A percentile compares a stretch with the other conserved stretches of the same genome.
phyloP scores from a whole-genome alignment of 1,140 invertebrate genomes.

The Capitella teleta region DNA sequence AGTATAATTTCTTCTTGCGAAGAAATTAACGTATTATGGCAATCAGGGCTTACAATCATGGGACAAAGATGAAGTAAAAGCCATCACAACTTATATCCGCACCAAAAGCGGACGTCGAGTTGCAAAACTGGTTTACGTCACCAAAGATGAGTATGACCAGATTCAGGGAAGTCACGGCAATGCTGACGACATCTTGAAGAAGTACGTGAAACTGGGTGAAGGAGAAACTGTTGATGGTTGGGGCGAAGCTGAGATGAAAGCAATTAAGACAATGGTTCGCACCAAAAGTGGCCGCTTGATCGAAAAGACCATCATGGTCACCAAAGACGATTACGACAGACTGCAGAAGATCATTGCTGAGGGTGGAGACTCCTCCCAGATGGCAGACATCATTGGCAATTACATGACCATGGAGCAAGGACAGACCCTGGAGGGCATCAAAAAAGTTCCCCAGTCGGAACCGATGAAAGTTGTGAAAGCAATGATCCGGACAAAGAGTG shows the following conservation, averaged over 20 bases:
- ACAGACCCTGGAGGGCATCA: slow-evolving; percentile 28
- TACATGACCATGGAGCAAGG: slow-evolving; percentile 28
- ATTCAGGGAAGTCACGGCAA: slow-evolving; percentile 28
- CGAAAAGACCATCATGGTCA: slow-evolving; percentile 36
- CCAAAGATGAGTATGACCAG: slow-evolving; percentile 16
- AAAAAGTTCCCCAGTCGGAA: slow-evolving; percentile 20
- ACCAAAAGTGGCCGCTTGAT: slow-evolving; percentile 37
- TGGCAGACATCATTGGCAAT: slow-evolving; percentile 27
- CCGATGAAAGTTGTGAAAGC: slow-evolving; percentile 20
- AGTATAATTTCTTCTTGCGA: no score
- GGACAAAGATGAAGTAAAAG: slow-evolving; percentile 35
- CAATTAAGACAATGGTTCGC: slow-evolving; percentile 35
- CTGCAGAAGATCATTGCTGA: slow-evolving; percentile 19
- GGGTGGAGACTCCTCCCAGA: slow-evolving; percentile 23
- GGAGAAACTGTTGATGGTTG: slow-evolving; percentile 33
- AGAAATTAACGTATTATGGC: no score
- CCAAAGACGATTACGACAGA: slow-evolving; percentile 34
- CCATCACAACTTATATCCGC: slow-evolving; percentile 38
- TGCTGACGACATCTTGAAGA: slow-evolving; percentile 28
- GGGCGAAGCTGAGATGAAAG: slow-evolving; percentile 37
- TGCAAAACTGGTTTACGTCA: slow-evolving; percentile 2
- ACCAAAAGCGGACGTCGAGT: slow-evolving; percentile 36
- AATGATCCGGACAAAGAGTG: slow-evolving; percentile 31
- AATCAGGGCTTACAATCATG: slow-evolving; percentile 35
- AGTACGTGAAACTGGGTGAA: slow-evolving; percentile 25